Evolutionary conservation across 30 jellyfish, hydroid and myxozoan genomes (phyloP).

Genomic region (Turritopsis dohrnii): DNA sequence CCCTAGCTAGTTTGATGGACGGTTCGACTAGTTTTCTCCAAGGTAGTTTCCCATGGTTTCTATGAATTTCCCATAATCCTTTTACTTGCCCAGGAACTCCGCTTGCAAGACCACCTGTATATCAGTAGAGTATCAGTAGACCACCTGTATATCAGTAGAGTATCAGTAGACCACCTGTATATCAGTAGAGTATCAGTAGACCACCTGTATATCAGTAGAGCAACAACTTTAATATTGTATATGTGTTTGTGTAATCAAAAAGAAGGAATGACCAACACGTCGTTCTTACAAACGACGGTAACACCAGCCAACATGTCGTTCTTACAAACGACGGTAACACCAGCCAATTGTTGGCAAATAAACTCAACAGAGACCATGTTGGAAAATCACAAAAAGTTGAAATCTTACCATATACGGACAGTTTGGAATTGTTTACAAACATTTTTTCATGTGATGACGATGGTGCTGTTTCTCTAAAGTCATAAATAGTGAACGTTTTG

Average conservation of each 20-base stretch:
- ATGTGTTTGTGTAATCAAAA: no score
- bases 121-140: not conserved
- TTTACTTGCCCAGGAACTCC: slow-evolving; percentile 88
- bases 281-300: no score
- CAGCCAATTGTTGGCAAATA: not conserved
- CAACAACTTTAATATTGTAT: no score
- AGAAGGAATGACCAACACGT: no score
- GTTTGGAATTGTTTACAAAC: slow-evolving; percentile 24
- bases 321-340: no score
- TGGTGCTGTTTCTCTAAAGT: slow-evolving; percentile 91
- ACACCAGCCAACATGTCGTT: no score
- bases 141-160: no score
- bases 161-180: not conserved
- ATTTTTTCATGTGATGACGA: slow-evolving; percentile 36
- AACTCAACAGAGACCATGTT: not conserved
- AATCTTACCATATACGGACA: not conserved
- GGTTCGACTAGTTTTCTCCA: slow-evolving; percentile 76
- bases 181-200: no score
- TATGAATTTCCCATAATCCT: slow-evolving; percentile 66
- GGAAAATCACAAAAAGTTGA: not conserved
- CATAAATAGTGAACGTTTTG: slow-evolving; percentile 53
- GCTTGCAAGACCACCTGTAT: slow-evolving; percentile 80
- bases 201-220: no score
- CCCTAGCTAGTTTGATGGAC: slow-evolving; percentile 55
- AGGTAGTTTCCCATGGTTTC: slow-evolving; percentile 55